These are phyloP conservation scores for Napeogenes sylphis DNA, from an alignment of 2,888 invertebrate species.

Conservation along the genomic window DNA sequence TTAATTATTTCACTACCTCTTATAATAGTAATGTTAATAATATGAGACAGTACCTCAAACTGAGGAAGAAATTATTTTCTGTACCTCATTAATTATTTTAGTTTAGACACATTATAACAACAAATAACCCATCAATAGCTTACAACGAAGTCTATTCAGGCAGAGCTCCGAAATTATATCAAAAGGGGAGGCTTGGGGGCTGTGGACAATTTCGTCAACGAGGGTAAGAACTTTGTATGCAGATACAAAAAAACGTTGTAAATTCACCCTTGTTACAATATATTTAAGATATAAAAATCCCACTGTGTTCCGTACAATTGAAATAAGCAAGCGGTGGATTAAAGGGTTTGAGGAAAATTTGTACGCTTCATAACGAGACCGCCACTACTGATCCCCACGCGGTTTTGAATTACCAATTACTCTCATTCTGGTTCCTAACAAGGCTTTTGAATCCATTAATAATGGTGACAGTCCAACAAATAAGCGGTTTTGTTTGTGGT, in stretches of 20 bases:
- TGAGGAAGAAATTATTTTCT: too few relatives aligned
- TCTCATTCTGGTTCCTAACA: conserved; percentile 46
- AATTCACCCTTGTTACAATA: conserved; percentile 18
- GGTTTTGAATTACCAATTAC: conserved; percentile 77
- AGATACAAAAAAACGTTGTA: conserved; percentile 11
- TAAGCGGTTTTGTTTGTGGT: conserved; percentile 26
- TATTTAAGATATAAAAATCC: conserved; percentile 14
- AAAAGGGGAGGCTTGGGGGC: conserved; percentile 48
- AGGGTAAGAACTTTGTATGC: conserved; percentile 46
- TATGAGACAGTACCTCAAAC: too few relatives aligned
- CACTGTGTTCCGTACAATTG: conserved; percentile 52
- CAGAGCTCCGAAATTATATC: conserved; percentile 61
- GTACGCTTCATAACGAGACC: conserved; percentile 63
- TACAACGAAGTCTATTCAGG: conserved; percentile 31
- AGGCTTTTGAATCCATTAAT: conserved; percentile 32
- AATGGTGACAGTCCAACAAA: conserved; percentile 28
- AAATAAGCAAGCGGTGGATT: conserved; percentile 72
- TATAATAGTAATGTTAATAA: too few relatives aligned
- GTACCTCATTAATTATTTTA: too few relatives aligned
- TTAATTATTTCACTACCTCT: too few relatives aligned
- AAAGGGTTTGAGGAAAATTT: conserved; percentile 75
- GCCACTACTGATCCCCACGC: conserved; percentile 49
- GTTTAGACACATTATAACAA: conserved; percentile 14
- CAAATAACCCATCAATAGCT: conserved; percentile 25
- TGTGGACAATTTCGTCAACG: conserved; percentile 55